Evolutionary conservation across 2,113 vertebrate genomes (phyloP), one percentile per base, ranked within the genome.

Genomic region (Pundamilia nyererei): DNA sequence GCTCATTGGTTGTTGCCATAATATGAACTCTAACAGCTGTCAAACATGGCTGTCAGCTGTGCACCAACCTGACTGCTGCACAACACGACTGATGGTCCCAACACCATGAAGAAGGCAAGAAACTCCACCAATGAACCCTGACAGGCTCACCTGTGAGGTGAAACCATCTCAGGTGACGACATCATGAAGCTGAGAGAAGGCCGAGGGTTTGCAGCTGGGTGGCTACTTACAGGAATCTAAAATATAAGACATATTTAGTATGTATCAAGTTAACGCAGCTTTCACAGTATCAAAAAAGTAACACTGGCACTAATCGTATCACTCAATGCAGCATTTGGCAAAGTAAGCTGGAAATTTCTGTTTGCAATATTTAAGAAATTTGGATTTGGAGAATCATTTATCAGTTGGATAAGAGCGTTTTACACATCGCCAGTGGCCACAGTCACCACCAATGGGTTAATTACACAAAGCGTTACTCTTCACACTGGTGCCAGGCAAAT

Each of bases 31-130:
- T 24, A 13, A 55, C 54, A 13, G 6, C 0, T 55, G 54, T 55
- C 21, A 55, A 26, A 55, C 0, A 26, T 0, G 21, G 54, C 21
- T 55, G 21, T 13, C 21, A 55, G 54, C 54, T 26, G 21, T 55
- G 53, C 21, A 24, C 3, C 53, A 55, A 55, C 6, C 21, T 26
- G 54, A 55, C 54, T 26, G 0, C 24, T 26, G 6, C 54, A 56
- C 54, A 56, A 26, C 21, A 3, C 4, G 2, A 0, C 0, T 56
- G 24, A 26, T 56, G 54, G 24, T 56, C 54, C 54, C 54, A 56
- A 15, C 54, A 0, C 7, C 24, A 24, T 24, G 3, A 24, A 24
- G 24, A 24, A 24, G 24, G 24, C 24, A 24, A 24, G 24, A 24
- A 56, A 15, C 54, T 0, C 7, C 54, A 56, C 54, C 12, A 55